phyloP scores from a whole-genome alignment of 64 coral and sea anemone species.

The Trachythela sp. region DNA sequence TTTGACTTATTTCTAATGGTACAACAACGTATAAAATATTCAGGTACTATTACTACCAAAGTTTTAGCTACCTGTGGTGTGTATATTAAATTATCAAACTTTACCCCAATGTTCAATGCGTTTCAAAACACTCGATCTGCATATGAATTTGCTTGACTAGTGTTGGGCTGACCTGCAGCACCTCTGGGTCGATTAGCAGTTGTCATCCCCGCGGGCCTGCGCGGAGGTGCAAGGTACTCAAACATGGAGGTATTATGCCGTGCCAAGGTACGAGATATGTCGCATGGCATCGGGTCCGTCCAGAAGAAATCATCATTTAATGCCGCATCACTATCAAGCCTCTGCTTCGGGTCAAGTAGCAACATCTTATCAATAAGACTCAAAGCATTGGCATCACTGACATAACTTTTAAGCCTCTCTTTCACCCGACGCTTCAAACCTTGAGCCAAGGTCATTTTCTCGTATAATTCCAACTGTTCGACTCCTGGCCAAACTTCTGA shows the following conservation, averaged over 20 bases:
- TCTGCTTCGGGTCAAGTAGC: constrained; percentile 69
- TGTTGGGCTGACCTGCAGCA: background rate
- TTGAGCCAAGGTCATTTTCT: constrained; percentile 69
- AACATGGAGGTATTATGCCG: constrained; percentile 87
- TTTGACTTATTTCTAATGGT: no score
- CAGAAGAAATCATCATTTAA: constrained; percentile 98
- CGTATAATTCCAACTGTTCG: constrained; percentile 78
- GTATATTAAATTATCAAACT: no score
- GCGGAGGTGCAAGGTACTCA: constrained; percentile 88
- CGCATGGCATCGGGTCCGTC: constrained; percentile 91
- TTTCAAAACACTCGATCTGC: background rate
- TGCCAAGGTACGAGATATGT: constrained; percentile 74
- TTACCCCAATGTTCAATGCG: background rate
- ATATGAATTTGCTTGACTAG: constrained; percentile 7
- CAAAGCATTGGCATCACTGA: constrained; percentile 77
- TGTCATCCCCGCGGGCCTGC: background rate
- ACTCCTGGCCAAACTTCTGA: constrained; percentile 93
- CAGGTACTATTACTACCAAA: no score
- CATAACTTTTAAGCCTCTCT: constrained; percentile 76
- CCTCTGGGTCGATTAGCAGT: background rate
- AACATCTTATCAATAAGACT: constrained; percentile 96
- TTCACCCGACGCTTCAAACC: constrained; percentile 79
- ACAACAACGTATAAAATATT: no score
- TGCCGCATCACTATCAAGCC: constrained; percentile 87
- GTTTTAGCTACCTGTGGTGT: no score